Base-by-base conservation (phyloP, 1,140 invertebrate species). In the Anthonomus grandis region DNA sequence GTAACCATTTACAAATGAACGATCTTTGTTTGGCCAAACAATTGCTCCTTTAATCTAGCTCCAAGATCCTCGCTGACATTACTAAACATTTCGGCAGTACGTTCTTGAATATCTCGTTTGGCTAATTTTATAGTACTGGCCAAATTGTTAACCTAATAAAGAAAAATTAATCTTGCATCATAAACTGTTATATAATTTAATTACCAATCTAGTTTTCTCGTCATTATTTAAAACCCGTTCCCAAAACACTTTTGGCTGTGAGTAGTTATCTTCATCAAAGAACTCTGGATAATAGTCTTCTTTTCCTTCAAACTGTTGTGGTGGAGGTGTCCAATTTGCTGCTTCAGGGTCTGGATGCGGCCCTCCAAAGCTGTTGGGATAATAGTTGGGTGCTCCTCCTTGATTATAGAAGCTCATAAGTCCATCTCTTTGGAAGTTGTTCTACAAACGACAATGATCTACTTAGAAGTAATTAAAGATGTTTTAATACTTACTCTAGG, bases 251-350 rank as follows among this genome's bases (percentile, higher is more conserved):
- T 79, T 82, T 0, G 85, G 84, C 76, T 99, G 96, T 0, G 83
- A 79, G 72, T 86, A 97, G 74, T 98, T 95, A 68, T 98, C 94
- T 61, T 95, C 93, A 67, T 93, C 84, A 4, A 81, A 83, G 38
- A 83, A 85, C 63, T 95, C 89, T 70, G 87, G 79, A 61, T 85
- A 81, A 15, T 65, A 61, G 25, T 57, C 34, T 39, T 83, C 79
- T 52, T 86, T 81, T 0, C 85, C 86, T 12, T 62, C 71, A 1
- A 81, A 63, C 4, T 74, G 68, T 63, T 79, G 80, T 9, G 60
- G 55, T 19, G 72, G 69, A 6, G 82, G 79, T 36, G 76, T 74
- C 22, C 83, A 70, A 17, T 74, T 74, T 41, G 75, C 74, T 2
- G 79, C 79, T 13, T 80, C 72, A 4, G 79, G 75, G 44, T 66